Percentiles rank a stretch among this genome's conserved stretches.
Conservation (phyloP, 1,140 invertebrate genomes). For the Plutomurus gul region DNA sequence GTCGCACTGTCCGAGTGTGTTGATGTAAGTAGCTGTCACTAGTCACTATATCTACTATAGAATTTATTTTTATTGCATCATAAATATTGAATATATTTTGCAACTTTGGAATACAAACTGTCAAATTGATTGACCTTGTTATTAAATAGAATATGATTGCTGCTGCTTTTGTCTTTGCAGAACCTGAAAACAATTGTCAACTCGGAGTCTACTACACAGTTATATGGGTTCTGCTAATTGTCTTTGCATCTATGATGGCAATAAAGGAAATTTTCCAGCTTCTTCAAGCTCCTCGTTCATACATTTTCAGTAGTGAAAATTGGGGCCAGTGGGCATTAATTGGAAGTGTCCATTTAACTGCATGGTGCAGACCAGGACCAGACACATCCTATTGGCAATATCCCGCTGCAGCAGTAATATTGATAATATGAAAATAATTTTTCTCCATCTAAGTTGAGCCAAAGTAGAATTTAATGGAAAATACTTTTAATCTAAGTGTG, state of each 20-base stretch:
- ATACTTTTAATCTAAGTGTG: too few species aligned
- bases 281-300: slow-evolving; percentile 43
- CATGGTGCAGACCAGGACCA: slow-evolving; percentile 32
- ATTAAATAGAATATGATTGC: neutral
- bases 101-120: too few species aligned
- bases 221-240: slow-evolving; percentile 50
- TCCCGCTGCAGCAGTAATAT: slow-evolving; percentile 71
- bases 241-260: slow-evolving; percentile 51
- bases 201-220: neutral
- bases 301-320: slow-evolving; percentile 65
- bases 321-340: slow-evolving; percentile 80
- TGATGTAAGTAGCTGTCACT: too few species aligned
- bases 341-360: slow-evolving; percentile 60
- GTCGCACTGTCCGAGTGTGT: too few species aligned
- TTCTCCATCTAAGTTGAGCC: neutral
- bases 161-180: neutral
- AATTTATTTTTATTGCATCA: too few species aligned
- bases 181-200: neutral
- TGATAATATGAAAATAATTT: neutral
- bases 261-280: slow-evolving; percentile 58
- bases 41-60: too few species aligned
- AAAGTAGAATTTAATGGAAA: too few species aligned
- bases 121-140: too few species aligned
- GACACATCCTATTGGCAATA: slow-evolving; percentile 69
- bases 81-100: too few species aligned